A percentile compares a stretch with the other conserved stretches of the same genome.
These are phyloP conservation scores for Cheilosia impressa DNA, from an alignment of 2,888 invertebrate genomes.

Conservation along the genomic window DNA sequence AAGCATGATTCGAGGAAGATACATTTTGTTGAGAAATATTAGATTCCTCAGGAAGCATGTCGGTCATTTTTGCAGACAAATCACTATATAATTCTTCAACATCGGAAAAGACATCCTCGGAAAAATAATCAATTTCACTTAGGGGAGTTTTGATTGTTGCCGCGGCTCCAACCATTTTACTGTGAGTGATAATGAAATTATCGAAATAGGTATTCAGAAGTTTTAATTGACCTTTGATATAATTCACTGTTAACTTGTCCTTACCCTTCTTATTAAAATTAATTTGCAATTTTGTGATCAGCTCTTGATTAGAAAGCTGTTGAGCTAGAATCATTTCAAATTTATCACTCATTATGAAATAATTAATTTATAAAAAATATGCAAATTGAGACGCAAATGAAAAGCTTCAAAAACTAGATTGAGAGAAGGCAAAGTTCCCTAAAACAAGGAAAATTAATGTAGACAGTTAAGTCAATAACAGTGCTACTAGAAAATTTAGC, in stretches of 20 bases:
- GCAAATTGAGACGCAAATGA: not conserved
- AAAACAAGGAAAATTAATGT: not conserved
- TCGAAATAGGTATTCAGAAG: conserved; percentile 1
- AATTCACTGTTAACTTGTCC: conserved; percentile 4
- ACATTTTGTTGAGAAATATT: not conserved
- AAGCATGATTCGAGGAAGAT: not conserved
- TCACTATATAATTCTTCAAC: conserved; percentile 7
- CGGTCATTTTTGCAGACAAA: not conserved
- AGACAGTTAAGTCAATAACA: not conserved
- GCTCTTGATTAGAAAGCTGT: conserved; percentile 5
- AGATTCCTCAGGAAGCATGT: not conserved
- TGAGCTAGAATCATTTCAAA: conserved; percentile 6
- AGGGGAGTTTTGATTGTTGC: not conserved
- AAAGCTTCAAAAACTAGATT: not conserved
- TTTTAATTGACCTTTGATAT: not conserved
- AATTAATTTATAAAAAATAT: no score
- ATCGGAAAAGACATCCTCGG: not conserved
- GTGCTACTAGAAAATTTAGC: not conserved
- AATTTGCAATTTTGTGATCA: conserved; percentile 1
- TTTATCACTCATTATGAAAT: not conserved
- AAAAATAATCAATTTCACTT: conserved; percentile 3
- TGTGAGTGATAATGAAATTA: conserved; percentile 1
- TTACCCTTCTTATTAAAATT: conserved; percentile 3
- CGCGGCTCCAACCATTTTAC: not conserved
- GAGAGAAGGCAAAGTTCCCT: no score